phyloP scores from a whole-genome alignment of 2,113 vertebrate species.

The Gymnobelideus leadbeateri region DNA sequence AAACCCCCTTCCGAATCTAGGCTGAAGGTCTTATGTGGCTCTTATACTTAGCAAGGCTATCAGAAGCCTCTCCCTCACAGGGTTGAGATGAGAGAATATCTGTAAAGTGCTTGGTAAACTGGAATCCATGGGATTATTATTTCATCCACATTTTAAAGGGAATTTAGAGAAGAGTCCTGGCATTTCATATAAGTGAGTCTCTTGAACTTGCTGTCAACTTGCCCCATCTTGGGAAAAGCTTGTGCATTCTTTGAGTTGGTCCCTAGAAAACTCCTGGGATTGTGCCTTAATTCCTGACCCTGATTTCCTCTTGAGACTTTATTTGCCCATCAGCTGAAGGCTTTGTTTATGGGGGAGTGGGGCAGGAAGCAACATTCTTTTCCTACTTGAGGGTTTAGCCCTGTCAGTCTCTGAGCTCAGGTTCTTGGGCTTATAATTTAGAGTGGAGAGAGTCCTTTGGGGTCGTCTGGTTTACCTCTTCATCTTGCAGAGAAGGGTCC shows the following conservation, averaged over 20 bases:
- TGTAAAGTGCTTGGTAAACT: too few species aligned
- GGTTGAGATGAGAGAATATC: background rate
- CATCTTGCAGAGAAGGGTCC: background rate
- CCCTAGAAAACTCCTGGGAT: too few species aligned
- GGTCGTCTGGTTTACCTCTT: too few species aligned
- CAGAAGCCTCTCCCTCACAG: background rate
- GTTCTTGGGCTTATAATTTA: background rate
- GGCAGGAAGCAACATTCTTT: background rate
- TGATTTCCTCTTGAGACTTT: background rate
- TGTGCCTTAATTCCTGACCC: background rate
- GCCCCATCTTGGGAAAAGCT: too few species aligned
- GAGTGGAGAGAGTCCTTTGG: background rate
- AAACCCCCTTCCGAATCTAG: background rate
- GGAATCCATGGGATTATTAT: background rate
- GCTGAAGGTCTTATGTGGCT: background rate
- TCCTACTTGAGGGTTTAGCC: background rate
- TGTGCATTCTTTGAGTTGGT: too few species aligned
- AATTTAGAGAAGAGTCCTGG: background rate
- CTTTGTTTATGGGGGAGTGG: background rate
- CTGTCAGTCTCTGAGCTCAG: background rate
- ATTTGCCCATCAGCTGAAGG: background rate
- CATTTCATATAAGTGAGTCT: background rate
- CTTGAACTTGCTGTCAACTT: background rate
- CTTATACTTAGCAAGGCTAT: background rate
- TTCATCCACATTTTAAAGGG: background rate